Conservation (phyloP, 2,113 vertebrate genomes). For the Cepphus grylle region DNA sequence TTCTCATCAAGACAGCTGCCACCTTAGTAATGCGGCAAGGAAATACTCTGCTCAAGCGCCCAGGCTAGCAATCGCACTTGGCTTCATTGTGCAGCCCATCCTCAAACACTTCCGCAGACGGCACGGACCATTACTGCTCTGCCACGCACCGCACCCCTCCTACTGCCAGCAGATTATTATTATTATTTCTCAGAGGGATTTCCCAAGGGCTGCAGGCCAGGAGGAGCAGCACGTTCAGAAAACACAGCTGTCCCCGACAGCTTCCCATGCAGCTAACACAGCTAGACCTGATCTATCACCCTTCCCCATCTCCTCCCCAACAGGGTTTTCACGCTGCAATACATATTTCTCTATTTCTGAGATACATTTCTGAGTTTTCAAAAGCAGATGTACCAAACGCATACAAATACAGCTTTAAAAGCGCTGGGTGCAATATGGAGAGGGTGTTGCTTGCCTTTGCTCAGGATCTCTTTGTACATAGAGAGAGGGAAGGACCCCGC, state of each 20-base stretch:
- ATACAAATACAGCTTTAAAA: neutral
- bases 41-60: neutral
- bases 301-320: neutral
- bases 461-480: neutral
- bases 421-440: neutral
- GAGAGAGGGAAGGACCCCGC: neutral
- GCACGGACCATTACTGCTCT: neutral
- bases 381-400: neutral
- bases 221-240: rapidly evolving
- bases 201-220: neutral
- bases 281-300: neutral
- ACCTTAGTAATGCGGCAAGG: neutral
- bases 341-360: neutral
- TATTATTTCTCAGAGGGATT: neutral
- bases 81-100: neutral
- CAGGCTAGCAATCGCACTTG: neutral
- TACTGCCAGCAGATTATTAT: neutral
- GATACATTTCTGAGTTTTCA: neutral
- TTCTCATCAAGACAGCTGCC: neutral
- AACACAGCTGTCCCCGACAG: neutral
- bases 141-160: neutral
- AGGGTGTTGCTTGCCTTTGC: neutral
- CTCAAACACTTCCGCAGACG: neutral
- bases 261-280: neutral
- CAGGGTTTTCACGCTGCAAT: neutral